phyloP scores from a whole-genome alignment of 1,140 invertebrate genomes.

The Drosophila kohkoa region DNA sequence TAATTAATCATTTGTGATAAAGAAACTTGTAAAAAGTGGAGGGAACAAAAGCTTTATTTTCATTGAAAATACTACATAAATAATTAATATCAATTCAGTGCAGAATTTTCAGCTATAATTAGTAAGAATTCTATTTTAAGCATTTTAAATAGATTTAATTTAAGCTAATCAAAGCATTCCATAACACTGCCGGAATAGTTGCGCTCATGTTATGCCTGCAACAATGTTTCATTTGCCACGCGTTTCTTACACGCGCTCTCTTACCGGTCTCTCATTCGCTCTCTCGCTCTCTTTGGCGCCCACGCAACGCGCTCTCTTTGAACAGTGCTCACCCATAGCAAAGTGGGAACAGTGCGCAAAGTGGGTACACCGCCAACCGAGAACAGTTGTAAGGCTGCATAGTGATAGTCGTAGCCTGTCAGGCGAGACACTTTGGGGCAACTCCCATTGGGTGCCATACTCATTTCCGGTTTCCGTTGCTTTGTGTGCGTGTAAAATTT shows the following conservation, averaged over 20 bases:
- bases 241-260: conserved; percentile 36
- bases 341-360: not conserved
- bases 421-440: conserved; percentile 28
- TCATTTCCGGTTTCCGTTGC: conserved; percentile 82
- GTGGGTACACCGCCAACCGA: conserved; percentile 9
- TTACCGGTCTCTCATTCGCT: conserved; percentile 9
- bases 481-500: conserved; percentile 79
- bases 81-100: not conserved
- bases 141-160: conserved; percentile 18
- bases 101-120: not conserved
- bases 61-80: not conserved
- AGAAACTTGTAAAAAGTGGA: too few species aligned
- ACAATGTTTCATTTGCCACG: conserved; percentile 50
- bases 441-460: conserved; percentile 67
- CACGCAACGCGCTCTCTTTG: conserved; percentile 12
- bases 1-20: conserved; percentile 6
- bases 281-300: conserved; percentile 40
- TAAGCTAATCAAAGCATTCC: conserved; percentile 27
- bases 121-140: not conserved
- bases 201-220: conserved; percentile 17
- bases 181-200: conserved; percentile 45
- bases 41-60: too few species aligned
- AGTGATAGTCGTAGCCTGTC: conserved; percentile 5
- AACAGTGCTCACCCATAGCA: not conserved
- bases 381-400: conserved; percentile 2